Conservation (phyloP, 2,888 invertebrate genomes). For the Odontothrips loti region DNA sequence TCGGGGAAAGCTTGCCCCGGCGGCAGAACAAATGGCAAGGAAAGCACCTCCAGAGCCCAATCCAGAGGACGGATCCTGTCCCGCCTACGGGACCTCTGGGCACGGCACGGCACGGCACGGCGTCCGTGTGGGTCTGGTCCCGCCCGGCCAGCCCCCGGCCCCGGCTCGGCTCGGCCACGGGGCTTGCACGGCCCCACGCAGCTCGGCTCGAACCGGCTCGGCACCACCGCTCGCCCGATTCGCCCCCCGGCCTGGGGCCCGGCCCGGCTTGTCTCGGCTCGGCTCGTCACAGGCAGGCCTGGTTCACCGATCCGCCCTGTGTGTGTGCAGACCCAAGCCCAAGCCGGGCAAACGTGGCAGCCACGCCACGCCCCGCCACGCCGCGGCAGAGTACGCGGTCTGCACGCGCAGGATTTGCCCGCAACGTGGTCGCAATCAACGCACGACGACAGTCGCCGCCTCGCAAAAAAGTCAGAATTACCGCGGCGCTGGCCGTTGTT, state of each 20-base stretch:
- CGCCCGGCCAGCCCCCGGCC: not conserved
- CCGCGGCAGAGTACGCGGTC: too few relatives aligned
- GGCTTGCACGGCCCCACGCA: not conserved
- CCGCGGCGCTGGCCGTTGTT: too few relatives aligned
- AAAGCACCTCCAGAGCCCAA: not conserved
- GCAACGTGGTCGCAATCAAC: too few relatives aligned
- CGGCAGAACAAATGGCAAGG: not conserved
- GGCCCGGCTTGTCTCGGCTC: not conserved
- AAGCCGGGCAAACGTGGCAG: not conserved
- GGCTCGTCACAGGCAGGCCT: not conserved
- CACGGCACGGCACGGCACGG: not conserved
- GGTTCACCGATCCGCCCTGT: not conserved
- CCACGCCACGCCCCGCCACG: too few relatives aligned
- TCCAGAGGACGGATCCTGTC: not conserved
- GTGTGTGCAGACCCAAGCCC: not conserved
- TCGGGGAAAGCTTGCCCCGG: not conserved
- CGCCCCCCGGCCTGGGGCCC: not conserved
- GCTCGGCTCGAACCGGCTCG: not conserved
- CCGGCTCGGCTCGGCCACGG: not conserved
- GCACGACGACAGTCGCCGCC: too few relatives aligned
- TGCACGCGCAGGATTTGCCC: too few relatives aligned
- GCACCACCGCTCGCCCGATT: not conserved
- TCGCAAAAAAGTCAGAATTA: too few relatives aligned
- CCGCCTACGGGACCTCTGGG: not conserved
- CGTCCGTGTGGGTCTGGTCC: not conserved